These are phyloP conservation scores for Eidolon helvum DNA, from an alignment of 2,113 vertebrate species.

Conservation along the genomic window DNA sequence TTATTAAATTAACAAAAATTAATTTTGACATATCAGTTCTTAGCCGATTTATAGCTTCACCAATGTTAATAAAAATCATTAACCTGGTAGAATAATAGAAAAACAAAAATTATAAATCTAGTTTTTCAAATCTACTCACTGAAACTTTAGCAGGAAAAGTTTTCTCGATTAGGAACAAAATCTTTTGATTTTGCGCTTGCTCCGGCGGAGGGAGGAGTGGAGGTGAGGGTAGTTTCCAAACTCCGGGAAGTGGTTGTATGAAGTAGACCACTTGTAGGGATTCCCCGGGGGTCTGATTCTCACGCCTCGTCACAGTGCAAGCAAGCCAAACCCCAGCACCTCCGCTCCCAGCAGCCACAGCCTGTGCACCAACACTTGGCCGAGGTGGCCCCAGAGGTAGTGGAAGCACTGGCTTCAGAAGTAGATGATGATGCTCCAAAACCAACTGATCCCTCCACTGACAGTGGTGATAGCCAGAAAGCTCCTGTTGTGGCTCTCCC, in stretches of 20 bases:
- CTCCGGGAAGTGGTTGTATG: constrained; percentile 87
- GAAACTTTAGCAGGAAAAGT: neutral
- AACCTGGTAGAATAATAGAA: neutral
- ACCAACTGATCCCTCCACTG: no score
- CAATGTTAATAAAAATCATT: neutral
- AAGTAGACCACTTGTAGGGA: constrained; percentile 87
- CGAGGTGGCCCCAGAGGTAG: neutral
- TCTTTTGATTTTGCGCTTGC: constrained; percentile 55
- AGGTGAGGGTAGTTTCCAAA: constrained; percentile 83
- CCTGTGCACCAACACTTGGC: neutral
- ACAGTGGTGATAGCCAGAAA: no score
- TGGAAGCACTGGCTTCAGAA: neutral
- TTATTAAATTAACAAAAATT: constrained; percentile 37
- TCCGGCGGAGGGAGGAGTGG: constrained; percentile 84
- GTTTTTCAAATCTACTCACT: constrained; percentile 7
- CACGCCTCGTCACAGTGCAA: constrained; percentile 98
- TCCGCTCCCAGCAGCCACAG: constrained; percentile 88
- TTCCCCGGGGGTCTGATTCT: constrained; percentile 87
- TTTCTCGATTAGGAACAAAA: neutral
- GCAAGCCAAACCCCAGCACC: constrained; percentile 97
- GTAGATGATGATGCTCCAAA: no score
- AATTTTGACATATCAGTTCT: neutral
- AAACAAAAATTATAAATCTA: neutral
- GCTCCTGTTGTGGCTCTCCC: no score
- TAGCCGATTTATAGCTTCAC: neutral